Conservation (phyloP, 2,888 invertebrate species). For the Cetonia aurata region DNA sequence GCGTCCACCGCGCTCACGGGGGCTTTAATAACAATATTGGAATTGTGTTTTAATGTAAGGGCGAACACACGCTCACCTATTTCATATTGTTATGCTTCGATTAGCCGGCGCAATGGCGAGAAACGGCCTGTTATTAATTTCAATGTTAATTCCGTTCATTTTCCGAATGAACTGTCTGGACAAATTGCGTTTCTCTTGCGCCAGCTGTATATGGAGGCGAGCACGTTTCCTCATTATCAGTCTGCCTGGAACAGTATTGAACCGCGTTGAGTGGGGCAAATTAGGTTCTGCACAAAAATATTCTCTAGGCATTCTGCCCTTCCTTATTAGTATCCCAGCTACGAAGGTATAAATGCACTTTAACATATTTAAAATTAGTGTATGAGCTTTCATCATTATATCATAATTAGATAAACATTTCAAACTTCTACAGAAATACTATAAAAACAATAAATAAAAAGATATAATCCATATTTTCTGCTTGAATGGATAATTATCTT, state of each 20-base stretch:
- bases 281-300: too few species aligned
- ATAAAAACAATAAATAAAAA: too few species aligned
- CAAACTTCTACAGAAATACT: too few species aligned
- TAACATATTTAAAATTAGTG: too few species aligned
- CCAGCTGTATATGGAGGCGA: neutral
- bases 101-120: constrained; percentile 37
- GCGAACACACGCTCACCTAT: constrained; percentile 20
- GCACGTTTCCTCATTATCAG: neutral
- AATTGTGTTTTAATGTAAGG: constrained; percentile 31
- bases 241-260: neutral
- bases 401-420: too few species aligned
- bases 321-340: too few species aligned
- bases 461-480: too few species aligned
- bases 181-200: constrained; percentile 33
- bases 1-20: constrained; percentile 5
- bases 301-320: too few species aligned
- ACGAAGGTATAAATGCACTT: too few species aligned
- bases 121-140: constrained; percentile 36
- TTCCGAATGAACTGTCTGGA: constrained; percentile 31
- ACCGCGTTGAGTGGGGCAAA: too few species aligned
- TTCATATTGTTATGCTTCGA: constrained; percentile 43
- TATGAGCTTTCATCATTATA: too few species aligned
- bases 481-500: too few species aligned
- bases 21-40: constrained; percentile 41
- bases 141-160: constrained; percentile 36